Conservation (phyloP, 2,113 vertebrate species). For the Leptobrachium ailaonicum region DNA sequence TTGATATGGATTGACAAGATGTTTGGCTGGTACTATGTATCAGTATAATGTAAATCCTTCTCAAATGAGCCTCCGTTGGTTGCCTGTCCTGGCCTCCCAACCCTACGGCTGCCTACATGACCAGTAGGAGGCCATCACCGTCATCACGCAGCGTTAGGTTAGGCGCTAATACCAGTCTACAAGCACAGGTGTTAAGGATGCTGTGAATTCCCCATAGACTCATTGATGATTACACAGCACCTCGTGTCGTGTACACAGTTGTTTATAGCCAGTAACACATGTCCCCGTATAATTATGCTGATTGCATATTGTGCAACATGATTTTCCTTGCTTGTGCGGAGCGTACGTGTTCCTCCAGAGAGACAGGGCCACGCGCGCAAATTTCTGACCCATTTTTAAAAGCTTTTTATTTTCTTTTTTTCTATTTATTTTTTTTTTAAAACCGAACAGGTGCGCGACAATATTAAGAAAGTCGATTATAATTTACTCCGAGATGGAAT, state of each 20-base stretch:
- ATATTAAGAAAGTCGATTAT: conserved; percentile 3
- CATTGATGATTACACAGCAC: conserved; percentile 10
- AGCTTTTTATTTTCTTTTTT: background rate
- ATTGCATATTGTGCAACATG: conserved; percentile 63
- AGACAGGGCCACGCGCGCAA: background rate
- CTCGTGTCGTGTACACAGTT: background rate
- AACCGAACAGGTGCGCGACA: conserved; percentile 21
- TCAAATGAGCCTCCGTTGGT: too few relatives aligned
- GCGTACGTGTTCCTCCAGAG: conserved; percentile 35
- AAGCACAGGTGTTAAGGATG: background rate
- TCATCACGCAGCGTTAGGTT: too few relatives aligned
- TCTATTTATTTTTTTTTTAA: too few relatives aligned
- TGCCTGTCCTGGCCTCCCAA: too few relatives aligned
- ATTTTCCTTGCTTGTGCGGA: conserved; percentile 60
- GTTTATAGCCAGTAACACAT: conserved; percentile 19
- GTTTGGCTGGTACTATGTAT: too few relatives aligned
- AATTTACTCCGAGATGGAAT: background rate
- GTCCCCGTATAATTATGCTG: conserved; percentile 50
- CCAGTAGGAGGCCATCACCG: too few relatives aligned
- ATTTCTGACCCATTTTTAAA: conserved; percentile 9
- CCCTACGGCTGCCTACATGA: too few relatives aligned
- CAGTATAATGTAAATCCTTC: too few relatives aligned
- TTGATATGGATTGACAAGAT: too few relatives aligned
- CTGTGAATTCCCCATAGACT: background rate
- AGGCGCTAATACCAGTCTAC: too few relatives aligned